Evolutionary conservation across 2,888 invertebrate genomes (phyloP), one percentile per base, ranked within the genome.

Genomic region (Synergus japonicus): DNA sequence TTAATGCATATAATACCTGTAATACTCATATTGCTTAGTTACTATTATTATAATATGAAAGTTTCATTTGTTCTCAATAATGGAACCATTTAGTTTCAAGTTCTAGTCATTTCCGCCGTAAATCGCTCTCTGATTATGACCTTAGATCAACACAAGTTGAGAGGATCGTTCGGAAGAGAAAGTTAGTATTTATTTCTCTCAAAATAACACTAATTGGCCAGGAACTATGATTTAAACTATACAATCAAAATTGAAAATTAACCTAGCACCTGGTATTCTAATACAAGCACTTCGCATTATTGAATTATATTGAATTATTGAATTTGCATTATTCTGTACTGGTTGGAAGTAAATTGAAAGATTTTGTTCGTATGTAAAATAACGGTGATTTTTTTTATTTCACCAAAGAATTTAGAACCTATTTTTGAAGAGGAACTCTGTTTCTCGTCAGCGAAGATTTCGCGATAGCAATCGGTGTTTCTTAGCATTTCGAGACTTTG

Each of bases 21-120:
- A 63, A 22, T 60, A 22, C 60, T 18, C 46, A 63, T 63, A 18
- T 76, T 63, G 10, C 43, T 18, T 5, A 46, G 9, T 46, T 18
- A 77, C 54, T 63, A 22, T 18, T 29, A 73, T 63, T 22, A n/a
- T 4, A 15, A 60, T 22, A 64, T 41, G 65, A 64, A 73, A 18
- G 5, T 67, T 76, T 63, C 46, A 76, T 76, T 44, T 60, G 12
- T 64, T 66, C 58, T 15, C 15, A 46, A 46, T 46, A 76, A 64
- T 78, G n/a, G 7, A 37, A 7, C n/a, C 22, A 12, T 67, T 43
- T 18, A 22, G 22, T 60, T 54, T n/a, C 3, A 10, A 22, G 12
- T 60, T 22, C 4, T 22, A 44, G 12, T 18, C 5, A 46, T 44
- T 67, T 44, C 46, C 43, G 9, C 10, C n/a, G 5, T 60, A 22